Base-by-base conservation (phyloP, 2,888 invertebrate species). In the Heliconius hortense region DNA sequence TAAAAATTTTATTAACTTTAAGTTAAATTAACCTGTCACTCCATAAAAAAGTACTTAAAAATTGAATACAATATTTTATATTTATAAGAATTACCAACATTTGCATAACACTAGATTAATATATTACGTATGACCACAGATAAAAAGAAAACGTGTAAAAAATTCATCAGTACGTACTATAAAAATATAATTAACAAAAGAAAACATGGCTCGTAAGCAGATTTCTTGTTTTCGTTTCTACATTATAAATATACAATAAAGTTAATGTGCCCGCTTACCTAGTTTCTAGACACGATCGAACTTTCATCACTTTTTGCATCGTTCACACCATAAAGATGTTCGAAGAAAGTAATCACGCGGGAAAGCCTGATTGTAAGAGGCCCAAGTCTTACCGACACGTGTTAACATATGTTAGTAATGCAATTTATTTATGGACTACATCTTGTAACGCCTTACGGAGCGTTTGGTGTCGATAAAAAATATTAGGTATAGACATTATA, bases 241-340 rank as follows among this genome's bases (percentile, higher is more conserved):
- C 76, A 76, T 75, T 76, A 76, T 72, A 76, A 75, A 76, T 76
- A 78, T 73, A 75, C 73, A 76, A 73, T 76, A 78, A 56, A 53
- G 72, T 76, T 76, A 74, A 78, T 78, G 62, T 48, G 56, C 13
- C 68, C 48, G 68, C 68, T 75, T 74, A 70, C 79, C 79, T 77
- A 78, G 78, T 79, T 79, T 80, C 79, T 79, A 80, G 76, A 68
- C 74, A 76, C 74, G 66, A 60, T 74, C 68, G 74, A 76, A 79
- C 80, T 79, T 80, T 80, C 79, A 72, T 80, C 76, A 72, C 77
- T 80, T 80, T 80, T 80, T 80, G 80, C 78, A 48, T 73, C 67
- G 75, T 53, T 75, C 64, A 76, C 71, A 76, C 77, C 77, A 78
- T 79, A 79, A 78, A 78, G 79, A 78, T 77, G 77, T 74, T 68